phyloP scores from a whole-genome alignment of 2,888 invertebrate species.

The Limnephilus marmoratus region DNA sequence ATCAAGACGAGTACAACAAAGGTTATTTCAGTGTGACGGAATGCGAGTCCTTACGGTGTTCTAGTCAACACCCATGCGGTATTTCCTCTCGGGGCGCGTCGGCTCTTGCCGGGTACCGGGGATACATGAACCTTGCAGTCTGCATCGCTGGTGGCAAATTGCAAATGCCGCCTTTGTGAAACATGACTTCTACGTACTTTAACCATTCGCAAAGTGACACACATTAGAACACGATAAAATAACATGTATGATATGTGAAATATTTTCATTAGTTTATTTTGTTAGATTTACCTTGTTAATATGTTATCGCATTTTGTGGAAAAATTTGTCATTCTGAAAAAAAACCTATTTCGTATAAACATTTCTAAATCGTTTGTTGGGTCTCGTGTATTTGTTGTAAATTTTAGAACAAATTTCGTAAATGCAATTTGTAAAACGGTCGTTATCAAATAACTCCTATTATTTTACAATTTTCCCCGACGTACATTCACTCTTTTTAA shows the following conservation, averaged over 20 bases:
- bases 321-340: too few relatives aligned
- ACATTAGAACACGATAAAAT: background rate
- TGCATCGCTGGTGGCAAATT: background rate
- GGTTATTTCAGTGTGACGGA: background rate
- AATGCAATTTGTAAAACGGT: too few relatives aligned
- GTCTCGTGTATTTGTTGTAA: background rate
- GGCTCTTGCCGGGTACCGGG: background rate
- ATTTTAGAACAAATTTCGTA: too few relatives aligned
- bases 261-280: background rate
- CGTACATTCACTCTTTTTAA: too few relatives aligned
- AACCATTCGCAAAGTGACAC: background rate
- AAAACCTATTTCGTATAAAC: too few relatives aligned
- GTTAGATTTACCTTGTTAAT: background rate
- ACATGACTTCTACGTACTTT: background rate
- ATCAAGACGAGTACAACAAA: background rate
- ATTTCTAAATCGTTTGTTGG: background rate
- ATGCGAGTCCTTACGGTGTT: background rate
- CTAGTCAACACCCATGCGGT: constrained; percentile 2
- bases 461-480: too few relatives aligned
- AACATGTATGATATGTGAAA: background rate
- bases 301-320: too few relatives aligned
- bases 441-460: too few relatives aligned
- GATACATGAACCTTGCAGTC: background rate
- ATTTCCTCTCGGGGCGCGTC: constrained; percentile 3
- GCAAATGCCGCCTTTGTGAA: constrained; percentile 18